Evolutionary conservation across 2,888 invertebrate species (phyloP).

Genomic region (Pollenia labialis): DNA sequence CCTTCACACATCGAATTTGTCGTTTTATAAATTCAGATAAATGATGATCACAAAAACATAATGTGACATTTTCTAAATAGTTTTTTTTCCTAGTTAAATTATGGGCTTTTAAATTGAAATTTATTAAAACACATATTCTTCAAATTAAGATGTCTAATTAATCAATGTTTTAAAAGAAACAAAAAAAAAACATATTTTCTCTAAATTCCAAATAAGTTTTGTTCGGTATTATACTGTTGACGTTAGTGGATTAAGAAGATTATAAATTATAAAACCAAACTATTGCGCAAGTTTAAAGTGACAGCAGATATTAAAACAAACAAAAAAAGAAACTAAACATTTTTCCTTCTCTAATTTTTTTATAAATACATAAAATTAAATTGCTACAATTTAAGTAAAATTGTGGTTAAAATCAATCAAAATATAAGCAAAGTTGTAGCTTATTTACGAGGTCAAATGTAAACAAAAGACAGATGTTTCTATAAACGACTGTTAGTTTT

Average conservation of each 20-base stretch:
- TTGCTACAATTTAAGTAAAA: too few species aligned
- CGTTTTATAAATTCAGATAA: not conserved
- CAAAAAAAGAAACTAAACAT: not conserved
- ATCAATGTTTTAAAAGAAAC: not conserved
- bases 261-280: not conserved
- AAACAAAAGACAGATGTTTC: too few species aligned
- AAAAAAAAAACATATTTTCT: not conserved
- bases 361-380: not conserved
- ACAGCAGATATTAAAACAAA: not conserved
- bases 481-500: too few species aligned
- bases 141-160: constrained; percentile 34
- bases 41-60: not conserved
- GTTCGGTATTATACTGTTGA: not conserved
- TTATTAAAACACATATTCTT: constrained; percentile 18
- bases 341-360: too few species aligned
- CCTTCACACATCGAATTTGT: too few species aligned
- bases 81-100: too few species aligned
- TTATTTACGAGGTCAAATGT: too few species aligned
- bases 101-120: too few species aligned
- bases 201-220: not conserved
- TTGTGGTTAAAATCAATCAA: too few species aligned
- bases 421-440: too few species aligned
- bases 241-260: not conserved
- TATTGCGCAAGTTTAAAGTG: constrained; percentile 15
- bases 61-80: not conserved